phyloP scores from a whole-genome alignment of 2,113 vertebrate species.

The Chrysochloris asiatica region DNA sequence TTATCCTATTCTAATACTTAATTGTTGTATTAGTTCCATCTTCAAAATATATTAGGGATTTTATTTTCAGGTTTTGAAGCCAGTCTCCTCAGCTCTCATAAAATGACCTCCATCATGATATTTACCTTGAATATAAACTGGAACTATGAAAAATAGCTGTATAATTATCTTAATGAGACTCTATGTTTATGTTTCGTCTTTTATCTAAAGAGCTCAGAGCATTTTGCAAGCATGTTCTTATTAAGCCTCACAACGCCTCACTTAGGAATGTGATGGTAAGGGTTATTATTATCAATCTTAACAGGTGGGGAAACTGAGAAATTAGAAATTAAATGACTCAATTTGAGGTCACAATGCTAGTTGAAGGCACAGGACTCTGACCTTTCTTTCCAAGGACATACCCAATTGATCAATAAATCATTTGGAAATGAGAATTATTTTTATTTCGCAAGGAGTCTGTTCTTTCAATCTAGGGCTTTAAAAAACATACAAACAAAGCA shows the following conservation, averaged over 20 bases:
- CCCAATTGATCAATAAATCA: not conserved
- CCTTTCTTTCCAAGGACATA: slow-evolving; percentile 36
- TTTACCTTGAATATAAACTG: slow-evolving; percentile 34
- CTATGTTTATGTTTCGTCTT: slow-evolving; percentile 59
- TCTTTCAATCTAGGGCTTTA: not conserved
- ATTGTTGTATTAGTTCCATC: not conserved
- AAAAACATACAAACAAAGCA: slow-evolving; percentile 17
- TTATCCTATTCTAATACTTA: not conserved
- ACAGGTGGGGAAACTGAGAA: slow-evolving; percentile 51
- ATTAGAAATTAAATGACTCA: slow-evolving; percentile 59
- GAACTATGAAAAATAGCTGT: slow-evolving; percentile 63
- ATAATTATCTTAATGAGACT: slow-evolving; percentile 76
- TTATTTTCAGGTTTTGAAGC: slow-evolving; percentile 49
- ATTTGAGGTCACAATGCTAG: slow-evolving; percentile 9
- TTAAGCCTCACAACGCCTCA: slow-evolving; percentile 66
- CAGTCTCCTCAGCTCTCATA: not conserved
- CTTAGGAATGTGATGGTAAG: slow-evolving; percentile 64
- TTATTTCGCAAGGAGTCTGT: slow-evolving; percentile 13
- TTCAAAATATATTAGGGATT: slow-evolving; percentile 36
- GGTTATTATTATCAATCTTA: slow-evolving; percentile 64
- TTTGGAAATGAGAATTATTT: not conserved
- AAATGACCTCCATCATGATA: not conserved
- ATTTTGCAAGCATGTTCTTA: slow-evolving; percentile 65
- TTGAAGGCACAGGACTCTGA: slow-evolving; percentile 1
- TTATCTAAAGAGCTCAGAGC: slow-evolving; percentile 68